Percentiles rank a stretch among this genome's conserved stretches.
Evolutionary conservation across 1,140 invertebrate genomes (phyloP).

Genomic region (Proctacanthus coquilletti): DNA sequence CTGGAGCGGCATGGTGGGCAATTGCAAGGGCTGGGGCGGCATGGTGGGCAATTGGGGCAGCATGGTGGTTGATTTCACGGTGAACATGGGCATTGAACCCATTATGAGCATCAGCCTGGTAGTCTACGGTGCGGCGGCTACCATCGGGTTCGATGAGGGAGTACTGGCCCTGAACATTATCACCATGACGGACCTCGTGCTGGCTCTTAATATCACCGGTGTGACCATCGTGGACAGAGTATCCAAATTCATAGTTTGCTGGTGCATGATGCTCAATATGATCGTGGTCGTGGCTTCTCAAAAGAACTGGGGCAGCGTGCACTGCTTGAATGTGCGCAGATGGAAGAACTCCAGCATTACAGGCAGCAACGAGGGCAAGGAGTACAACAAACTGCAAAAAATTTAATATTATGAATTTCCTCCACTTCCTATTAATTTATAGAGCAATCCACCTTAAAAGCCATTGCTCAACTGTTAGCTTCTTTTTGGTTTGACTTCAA

Average conservation of each 20-base stretch:
- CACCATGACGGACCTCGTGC: slow-evolving; percentile 41
- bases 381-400: too few species aligned
- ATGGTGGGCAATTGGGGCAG: slow-evolving; percentile 19
- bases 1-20: neutral
- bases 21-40: slow-evolving; percentile 14
- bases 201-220: slow-evolving; percentile 51
- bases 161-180: slow-evolving; percentile 30
- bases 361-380: too few species aligned
- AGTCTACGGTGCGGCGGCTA: slow-evolving; percentile 30
- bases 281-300: too few species aligned
- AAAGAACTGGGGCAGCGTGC: too few species aligned
- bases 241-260: slow-evolving; percentile 44
- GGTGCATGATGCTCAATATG: too few species aligned
- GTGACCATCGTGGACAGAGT: slow-evolving; percentile 44
- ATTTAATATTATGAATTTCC: too few species aligned
- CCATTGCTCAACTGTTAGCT: too few species aligned
- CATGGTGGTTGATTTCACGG: slow-evolving; percentile 13
- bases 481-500: too few species aligned
- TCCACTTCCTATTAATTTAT: too few species aligned
- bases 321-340: too few species aligned
- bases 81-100: slow-evolving; percentile 30
- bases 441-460: too few species aligned
- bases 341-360: too few species aligned
- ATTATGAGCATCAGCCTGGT: slow-evolving; percentile 27
- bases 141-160: slow-evolving; percentile 30